Evolutionary conservation across 2,888 invertebrate genomes (phyloP).

Genomic region (Sycophila texana): DNA sequence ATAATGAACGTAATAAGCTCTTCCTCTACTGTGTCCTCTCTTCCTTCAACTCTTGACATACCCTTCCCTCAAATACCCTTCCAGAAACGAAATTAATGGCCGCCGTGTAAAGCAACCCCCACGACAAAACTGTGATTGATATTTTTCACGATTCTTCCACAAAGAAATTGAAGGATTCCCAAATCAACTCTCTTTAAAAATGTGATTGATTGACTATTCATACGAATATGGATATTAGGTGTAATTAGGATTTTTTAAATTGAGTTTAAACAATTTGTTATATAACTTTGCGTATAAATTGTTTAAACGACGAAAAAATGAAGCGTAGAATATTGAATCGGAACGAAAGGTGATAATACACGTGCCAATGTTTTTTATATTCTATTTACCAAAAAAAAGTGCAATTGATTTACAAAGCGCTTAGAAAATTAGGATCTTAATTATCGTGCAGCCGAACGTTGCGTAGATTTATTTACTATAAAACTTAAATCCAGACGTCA

Average conservation of each 20-base stretch:
- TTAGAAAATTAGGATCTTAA: too few species aligned
- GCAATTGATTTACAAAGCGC: slow-evolving; percentile 20
- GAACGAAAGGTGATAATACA: slow-evolving; percentile 43
- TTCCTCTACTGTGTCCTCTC: slow-evolving; percentile 15
- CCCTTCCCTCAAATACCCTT: neutral
- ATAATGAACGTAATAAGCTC: slow-evolving; percentile 22
- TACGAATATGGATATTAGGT: too few species aligned
- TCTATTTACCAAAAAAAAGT: slow-evolving; percentile 1
- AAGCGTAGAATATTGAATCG: neutral
- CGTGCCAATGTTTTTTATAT: slow-evolving; percentile 41
- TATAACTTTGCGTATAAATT: neutral
- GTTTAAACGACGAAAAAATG: neutral
- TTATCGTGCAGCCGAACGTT: neutral
- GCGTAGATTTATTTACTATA: neutral
- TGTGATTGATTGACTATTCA: too few species aligned
- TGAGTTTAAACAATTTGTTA: neutral
- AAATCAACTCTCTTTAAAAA: too few species aligned
- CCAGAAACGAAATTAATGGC: slow-evolving; percentile 2
- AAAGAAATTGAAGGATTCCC: too few species aligned
- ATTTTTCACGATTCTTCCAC: slow-evolving; percentile 3
- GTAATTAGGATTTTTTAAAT: too few species aligned
- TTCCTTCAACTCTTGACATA: neutral
- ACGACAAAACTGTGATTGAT: neutral
- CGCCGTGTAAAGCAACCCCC: neutral
- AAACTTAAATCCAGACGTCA: neutral